A percentile compares a stretch with the other conserved stretches of the same genome.
phyloP scores from a whole-genome alignment of 2,113 vertebrate genomes.

The Zosterops lateralis region DNA sequence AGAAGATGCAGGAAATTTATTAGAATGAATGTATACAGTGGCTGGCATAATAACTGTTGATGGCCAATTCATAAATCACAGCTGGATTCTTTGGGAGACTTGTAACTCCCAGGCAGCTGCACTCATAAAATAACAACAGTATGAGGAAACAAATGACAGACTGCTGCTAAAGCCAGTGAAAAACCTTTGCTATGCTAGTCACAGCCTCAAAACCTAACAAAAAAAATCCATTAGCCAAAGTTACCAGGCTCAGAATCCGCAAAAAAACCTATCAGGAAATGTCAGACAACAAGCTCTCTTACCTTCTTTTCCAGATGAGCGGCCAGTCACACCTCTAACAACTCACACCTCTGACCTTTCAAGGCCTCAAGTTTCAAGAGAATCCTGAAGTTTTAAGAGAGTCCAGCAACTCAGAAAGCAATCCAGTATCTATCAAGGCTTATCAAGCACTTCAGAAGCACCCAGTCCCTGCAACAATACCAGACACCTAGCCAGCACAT shows the following conservation, averaged over 20 bases:
- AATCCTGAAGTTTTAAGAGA: neutral
- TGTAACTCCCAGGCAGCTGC: neutral
- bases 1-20: conserved; percentile 43
- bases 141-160: conserved; percentile 16
- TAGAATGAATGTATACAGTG: conserved; percentile 32
- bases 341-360: neutral
- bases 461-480: neutral
- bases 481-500: neutral
- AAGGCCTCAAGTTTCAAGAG: neutral
- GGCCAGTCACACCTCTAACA: neutral
- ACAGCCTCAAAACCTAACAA: neutral
- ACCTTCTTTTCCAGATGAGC: neutral
- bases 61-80: conserved; percentile 61
- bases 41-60: conserved; percentile 54
- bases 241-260: neutral
- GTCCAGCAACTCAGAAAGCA: neutral
- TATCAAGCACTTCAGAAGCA: neutral
- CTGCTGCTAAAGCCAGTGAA: neutral
- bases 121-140: conserved; percentile 42
- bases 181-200: neutral
- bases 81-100: conserved; percentile 45
- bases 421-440: neutral
- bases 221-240: neutral
- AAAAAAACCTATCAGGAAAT: neutral
- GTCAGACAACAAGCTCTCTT: neutral